Evolutionary conservation across 2,888 invertebrate genomes (phyloP).

Genomic region (Hydrotaea diabolus): DNA sequence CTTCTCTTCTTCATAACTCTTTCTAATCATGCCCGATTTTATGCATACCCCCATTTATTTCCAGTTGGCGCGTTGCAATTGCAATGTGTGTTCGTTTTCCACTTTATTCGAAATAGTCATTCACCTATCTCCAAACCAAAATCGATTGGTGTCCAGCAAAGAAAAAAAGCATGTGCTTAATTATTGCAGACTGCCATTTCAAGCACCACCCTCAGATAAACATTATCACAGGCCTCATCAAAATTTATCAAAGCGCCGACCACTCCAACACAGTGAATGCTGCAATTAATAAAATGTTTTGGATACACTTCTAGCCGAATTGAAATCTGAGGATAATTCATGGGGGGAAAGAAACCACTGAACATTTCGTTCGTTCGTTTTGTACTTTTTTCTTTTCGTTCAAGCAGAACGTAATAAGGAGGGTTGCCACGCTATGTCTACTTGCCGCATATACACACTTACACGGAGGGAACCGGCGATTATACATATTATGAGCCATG

Average conservation of each 20-base stretch:
- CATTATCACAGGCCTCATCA: slow-evolving; percentile 60
- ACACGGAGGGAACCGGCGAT: slow-evolving; percentile 41
- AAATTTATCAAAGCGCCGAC: slow-evolving; percentile 14
- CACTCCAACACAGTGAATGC: slow-evolving; percentile 42
- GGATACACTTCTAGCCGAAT: slow-evolving; percentile 5
- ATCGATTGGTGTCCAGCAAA: slow-evolving; percentile 46
- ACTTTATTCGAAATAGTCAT: background rate
- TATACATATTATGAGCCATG: slow-evolving; percentile 61
- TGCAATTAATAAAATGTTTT: slow-evolving; percentile 30
- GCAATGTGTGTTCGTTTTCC: background rate
- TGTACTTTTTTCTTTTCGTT: background rate
- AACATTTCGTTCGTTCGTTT: background rate
- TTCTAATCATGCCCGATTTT: too few species aligned
- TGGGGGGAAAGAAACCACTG: slow-evolving; percentile 4
- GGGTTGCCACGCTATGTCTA: slow-evolving; percentile 5
- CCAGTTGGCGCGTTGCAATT: too few species aligned
- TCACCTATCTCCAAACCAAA: slow-evolving; percentile 48
- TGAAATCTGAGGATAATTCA: slow-evolving; percentile 39
- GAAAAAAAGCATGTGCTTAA: slow-evolving; percentile 55
- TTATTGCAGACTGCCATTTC: slow-evolving; percentile 58
- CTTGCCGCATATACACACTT: slow-evolving; percentile 32
- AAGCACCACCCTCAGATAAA: slow-evolving; percentile 62
- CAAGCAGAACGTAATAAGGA: slow-evolving; percentile 32
- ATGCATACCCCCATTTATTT: too few species aligned
- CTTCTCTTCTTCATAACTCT: too few species aligned